Percentiles rank a stretch among this genome's conserved stretches.
These are phyloP conservation scores for Crotophaga sulcirostris DNA, from an alignment of 2,113 vertebrate genomes.

Conservation along the genomic window DNA sequence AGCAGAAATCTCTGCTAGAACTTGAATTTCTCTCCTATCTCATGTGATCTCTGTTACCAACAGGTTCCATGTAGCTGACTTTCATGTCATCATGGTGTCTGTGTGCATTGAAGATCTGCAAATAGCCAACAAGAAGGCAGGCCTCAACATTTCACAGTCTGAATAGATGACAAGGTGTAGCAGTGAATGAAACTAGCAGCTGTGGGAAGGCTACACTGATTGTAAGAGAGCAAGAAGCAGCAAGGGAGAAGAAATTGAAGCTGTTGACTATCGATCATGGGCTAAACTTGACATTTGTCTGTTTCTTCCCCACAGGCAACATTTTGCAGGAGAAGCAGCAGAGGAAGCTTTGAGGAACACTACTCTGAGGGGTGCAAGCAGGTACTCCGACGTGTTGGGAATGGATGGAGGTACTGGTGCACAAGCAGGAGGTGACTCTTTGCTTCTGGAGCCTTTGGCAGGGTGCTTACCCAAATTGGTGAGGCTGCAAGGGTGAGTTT, in stretches of 20 bases:
- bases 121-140: not conserved
- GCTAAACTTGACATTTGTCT: not conserved
- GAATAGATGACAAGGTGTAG: not conserved
- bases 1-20: not conserved
- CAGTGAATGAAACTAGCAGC: not conserved
- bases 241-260: not conserved
- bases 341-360: not conserved
- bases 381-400: accelerated
- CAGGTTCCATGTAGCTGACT: not conserved
- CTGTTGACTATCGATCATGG: not conserved
- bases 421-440: not conserved
- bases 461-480: not conserved
- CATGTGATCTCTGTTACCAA: not conserved
- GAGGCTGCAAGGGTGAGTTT: not conserved
- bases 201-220: not conserved
- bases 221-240: not conserved
- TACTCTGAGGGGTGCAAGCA: not conserved
- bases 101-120: not conserved
- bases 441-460: not conserved
- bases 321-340: not conserved
- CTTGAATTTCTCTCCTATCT: not conserved
- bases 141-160: not conserved
- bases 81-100: not conserved
- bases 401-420: not conserved
- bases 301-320: not conserved